phyloP scores from a whole-genome alignment of 2,888 invertebrate genomes.

The Marasmarcha lunaedactyla region DNA sequence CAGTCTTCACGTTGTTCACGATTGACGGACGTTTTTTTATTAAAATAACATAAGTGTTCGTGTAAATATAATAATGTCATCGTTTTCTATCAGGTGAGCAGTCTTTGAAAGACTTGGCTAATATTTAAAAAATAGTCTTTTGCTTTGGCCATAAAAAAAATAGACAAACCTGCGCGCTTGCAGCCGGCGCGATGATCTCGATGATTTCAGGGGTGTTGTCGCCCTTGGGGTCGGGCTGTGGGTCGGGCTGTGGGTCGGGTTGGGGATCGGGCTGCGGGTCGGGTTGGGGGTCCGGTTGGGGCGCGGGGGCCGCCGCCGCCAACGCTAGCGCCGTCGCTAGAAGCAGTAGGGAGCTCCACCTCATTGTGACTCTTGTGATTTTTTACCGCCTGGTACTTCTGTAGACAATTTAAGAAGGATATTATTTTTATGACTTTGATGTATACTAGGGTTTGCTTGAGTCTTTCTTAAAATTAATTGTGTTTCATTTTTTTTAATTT shows the following conservation, averaged over 20 bases:
- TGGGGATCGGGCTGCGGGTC: constrained; percentile 26
- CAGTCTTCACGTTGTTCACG: no score
- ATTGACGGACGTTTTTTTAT: no score
- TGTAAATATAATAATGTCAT: no score
- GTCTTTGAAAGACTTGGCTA: no score
- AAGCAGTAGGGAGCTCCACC: constrained; percentile 22
- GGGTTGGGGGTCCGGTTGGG: constrained; percentile 25
- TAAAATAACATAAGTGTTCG: no score
- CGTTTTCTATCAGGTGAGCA: no score
- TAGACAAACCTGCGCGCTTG: constrained; percentile 48
- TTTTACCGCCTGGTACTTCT: constrained; percentile 4
- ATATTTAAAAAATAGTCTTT: no score
- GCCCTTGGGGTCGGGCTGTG: constrained; percentile 29
- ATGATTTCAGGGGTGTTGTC: constrained; percentile 59
- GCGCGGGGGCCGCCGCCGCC: constrained; percentile 23
- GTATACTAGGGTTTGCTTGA: no score
- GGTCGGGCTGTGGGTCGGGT: constrained; percentile 27
- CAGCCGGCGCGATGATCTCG: constrained; percentile 63
- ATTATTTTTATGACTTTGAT: no score
- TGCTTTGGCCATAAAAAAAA: no score
- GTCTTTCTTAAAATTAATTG: no score
- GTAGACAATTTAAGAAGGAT: neutral
- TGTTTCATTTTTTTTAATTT: no score
- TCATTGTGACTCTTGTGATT: constrained; percentile 8
- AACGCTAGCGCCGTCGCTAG: constrained; percentile 24